Conservation (phyloP, 2,888 invertebrate species). For the Cosmia trapezina region DNA sequence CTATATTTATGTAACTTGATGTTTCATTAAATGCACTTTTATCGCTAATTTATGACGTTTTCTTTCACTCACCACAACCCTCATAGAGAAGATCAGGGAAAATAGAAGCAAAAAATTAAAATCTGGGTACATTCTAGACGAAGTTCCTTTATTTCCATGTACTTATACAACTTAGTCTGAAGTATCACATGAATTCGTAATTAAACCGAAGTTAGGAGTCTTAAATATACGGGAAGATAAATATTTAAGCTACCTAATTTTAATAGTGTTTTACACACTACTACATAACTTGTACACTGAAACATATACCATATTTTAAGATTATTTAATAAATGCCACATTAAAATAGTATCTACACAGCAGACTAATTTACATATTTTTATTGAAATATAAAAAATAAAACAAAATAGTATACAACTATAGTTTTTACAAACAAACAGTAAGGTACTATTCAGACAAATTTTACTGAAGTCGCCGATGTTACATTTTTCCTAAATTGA, state of each 20-base stretch:
- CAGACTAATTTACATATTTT: constrained; percentile 66
- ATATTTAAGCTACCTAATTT: constrained; percentile 78
- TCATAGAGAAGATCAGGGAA: neutral
- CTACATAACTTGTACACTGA: constrained; percentile 72
- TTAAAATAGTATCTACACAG: constrained; percentile 62
- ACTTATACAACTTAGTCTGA: constrained; percentile 84
- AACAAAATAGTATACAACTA: constrained; percentile 44
- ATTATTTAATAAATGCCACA: constrained; percentile 80
- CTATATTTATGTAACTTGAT: constrained; percentile 6
- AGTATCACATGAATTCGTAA: constrained; percentile 87
- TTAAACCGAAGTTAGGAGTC: constrained; percentile 72
- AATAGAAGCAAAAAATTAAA: constrained; percentile 26
- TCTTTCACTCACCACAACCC: neutral
- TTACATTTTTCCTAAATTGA: constrained; percentile 57
- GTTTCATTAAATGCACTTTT: constrained; percentile 41
- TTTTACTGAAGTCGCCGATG: constrained; percentile 36
- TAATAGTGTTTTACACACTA: constrained; percentile 74
- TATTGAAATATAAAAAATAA: constrained; percentile 55
- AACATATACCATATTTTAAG: constrained; percentile 72
- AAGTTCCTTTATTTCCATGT: constrained; percentile 84
- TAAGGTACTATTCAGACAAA: constrained; percentile 41
- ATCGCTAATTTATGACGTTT: constrained; percentile 4
- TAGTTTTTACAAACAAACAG: constrained; percentile 36
- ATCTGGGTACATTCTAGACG: constrained; percentile 65
- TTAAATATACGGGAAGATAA: constrained; percentile 76